These are phyloP conservation scores for Linnaemya vulpina DNA, from an alignment of 2,888 invertebrate genomes.

Conservation along the genomic window DNA sequence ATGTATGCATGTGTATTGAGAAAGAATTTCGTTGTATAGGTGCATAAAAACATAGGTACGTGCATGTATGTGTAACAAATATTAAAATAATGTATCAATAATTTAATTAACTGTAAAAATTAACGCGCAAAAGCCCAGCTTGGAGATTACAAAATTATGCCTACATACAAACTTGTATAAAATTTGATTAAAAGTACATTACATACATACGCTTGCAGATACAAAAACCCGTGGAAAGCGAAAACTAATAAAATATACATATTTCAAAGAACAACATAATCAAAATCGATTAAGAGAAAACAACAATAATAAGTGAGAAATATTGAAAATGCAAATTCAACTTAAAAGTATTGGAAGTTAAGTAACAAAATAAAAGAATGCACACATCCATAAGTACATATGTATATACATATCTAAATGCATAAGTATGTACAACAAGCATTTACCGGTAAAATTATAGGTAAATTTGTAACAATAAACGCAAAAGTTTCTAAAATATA, in stretches of 20 bases:
- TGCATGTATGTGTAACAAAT: neutral
- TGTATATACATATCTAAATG: too few relatives aligned
- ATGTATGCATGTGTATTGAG: neutral
- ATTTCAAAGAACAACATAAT: neutral
- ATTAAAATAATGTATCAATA: conserved; percentile 3
- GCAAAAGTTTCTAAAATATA: too few relatives aligned
- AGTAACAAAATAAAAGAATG: too few relatives aligned
- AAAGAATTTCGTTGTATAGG: neutral
- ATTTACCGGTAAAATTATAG: too few relatives aligned
- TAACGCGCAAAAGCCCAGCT: conserved; percentile 23
- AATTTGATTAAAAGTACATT: neutral
- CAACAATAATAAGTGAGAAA: neutral
- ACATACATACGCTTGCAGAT: neutral
- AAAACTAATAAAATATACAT: neutral
- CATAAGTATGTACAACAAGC: too few relatives aligned
- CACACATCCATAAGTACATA: too few relatives aligned
- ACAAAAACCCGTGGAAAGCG: neutral
- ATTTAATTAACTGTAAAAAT: conserved; percentile 18
- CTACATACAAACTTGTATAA: too few relatives aligned
- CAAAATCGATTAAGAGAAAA: neutral
- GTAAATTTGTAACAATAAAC: too few relatives aligned
- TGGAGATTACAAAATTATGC: neutral
- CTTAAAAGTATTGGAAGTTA: too few relatives aligned
- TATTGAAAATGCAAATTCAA: neutral
- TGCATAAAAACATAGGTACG: too few relatives aligned